phyloP scores from a whole-genome alignment of 2,888 invertebrate species.

The Mayetiola destructor region DNA sequence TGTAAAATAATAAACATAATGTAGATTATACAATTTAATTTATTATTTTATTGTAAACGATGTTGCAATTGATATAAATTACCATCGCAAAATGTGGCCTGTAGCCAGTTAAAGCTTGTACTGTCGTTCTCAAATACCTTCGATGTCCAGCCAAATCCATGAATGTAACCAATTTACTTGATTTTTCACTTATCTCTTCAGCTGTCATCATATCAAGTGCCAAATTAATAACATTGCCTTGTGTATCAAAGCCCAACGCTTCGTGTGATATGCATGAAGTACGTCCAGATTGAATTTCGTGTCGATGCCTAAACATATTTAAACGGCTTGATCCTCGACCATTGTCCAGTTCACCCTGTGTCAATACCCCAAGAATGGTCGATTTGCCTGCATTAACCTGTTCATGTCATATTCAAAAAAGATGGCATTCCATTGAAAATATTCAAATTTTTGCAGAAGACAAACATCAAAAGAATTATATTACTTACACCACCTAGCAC shows the following conservation, averaged over 20 bases:
- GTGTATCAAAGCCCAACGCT: constrained; percentile 79
- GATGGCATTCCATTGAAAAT: too few species aligned
- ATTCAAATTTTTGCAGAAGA: too few species aligned
- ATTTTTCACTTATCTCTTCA: constrained; percentile 84
- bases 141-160: constrained; percentile 93
- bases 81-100: constrained; percentile 82
- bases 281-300: constrained; percentile 86
- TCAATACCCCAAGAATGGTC: constrained; percentile 86
- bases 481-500: constrained; percentile 89
- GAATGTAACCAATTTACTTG: constrained; percentile 85
- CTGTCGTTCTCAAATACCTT: constrained; percentile 89
- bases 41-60: too few species aligned
- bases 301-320: constrained; percentile 88
- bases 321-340: constrained; percentile 86
- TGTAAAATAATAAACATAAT: too few species aligned
- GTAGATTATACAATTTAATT: too few species aligned
- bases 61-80: too few species aligned
- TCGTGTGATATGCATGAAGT: constrained; percentile 94
- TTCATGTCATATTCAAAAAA: too few species aligned
- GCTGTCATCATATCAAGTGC: constrained; percentile 80
- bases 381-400: constrained; percentile 99
- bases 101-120: constrained; percentile 86
- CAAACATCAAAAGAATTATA: too few species aligned
- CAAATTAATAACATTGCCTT: constrained; percentile 77
- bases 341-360: constrained; percentile 91